A percentile compares a stretch with the other conserved stretches of the same genome.
phyloP scores from a whole-genome alignment of 2,797 vertebrate genomes.

The Falco concolor region DNA sequence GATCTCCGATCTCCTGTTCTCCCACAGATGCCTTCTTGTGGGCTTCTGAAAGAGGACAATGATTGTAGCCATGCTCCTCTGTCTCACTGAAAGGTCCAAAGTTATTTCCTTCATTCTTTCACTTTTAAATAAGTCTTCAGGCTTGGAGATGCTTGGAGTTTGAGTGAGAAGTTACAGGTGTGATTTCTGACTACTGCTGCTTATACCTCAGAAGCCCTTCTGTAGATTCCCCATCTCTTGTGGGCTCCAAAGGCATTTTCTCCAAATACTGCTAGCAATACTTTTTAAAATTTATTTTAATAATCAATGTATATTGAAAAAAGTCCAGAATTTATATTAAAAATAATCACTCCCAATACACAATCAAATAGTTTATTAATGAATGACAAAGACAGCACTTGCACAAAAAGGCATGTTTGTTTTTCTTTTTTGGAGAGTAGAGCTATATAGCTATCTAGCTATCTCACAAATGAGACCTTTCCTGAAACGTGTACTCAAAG shows the following conservation, averaged over 20 bases:
- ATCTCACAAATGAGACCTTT: not conserved
- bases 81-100: not conserved
- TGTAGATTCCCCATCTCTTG: not conserved
- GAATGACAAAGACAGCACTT: not conserved
- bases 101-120: not conserved
- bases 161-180: not conserved
- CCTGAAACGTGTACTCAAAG: not conserved
- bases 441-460: not conserved
- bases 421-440: not conserved
- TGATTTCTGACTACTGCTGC: not conserved
- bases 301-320: not conserved
- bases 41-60: not conserved
- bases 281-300: not conserved
- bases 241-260: not conserved
- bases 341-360: not conserved
- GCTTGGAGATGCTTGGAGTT: not conserved
- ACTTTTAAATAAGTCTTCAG: not conserved
- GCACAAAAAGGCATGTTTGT: not conserved
- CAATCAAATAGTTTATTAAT: not conserved
- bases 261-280: not conserved
- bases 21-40: not conserved
- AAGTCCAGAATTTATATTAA: not conserved
- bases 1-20: not conserved
- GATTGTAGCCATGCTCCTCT: not conserved
- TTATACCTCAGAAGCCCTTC: not conserved